Conservation (phyloP, 2,797 vertebrate genomes). For the Podarcis siculus region DNA sequence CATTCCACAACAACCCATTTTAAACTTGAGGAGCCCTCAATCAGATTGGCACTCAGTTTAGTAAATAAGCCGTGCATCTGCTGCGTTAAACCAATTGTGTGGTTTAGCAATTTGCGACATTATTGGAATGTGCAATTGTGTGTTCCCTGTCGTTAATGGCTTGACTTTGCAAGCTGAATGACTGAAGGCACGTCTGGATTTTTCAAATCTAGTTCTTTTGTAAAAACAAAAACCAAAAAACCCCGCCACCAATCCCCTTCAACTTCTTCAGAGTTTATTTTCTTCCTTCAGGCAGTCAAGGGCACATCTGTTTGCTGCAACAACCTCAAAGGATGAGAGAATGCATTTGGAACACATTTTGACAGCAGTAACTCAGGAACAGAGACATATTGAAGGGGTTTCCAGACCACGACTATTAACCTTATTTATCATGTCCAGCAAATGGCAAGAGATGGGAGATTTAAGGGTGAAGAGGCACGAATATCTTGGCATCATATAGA, state of each 20-base stretch:
- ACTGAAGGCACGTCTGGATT: background rate
- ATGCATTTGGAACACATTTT: background rate
- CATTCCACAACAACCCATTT: background rate
- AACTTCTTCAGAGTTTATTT: background rate
- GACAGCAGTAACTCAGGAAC: background rate
- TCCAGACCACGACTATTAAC: background rate
- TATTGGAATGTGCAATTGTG: background rate
- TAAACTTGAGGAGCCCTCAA: background rate
- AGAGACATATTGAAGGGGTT: background rate
- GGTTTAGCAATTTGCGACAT: background rate
- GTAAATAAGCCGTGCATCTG: background rate
- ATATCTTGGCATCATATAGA: background rate
- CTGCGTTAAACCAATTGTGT: background rate
- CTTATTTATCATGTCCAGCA: background rate
- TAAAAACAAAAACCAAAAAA: background rate
- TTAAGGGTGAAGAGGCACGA: background rate
- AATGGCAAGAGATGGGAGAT: background rate
- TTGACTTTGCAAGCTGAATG: background rate
- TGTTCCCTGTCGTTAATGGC: background rate
- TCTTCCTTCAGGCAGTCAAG: background rate
- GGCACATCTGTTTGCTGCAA: background rate
- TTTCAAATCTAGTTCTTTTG: background rate
- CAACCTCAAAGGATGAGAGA: background rate
- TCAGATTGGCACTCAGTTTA: background rate
- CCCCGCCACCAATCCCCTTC: no score